Evolutionary conservation across 2,113 vertebrate genomes (phyloP), one percentile per base, ranked within the genome.

Genomic region (Amia ocellicauda): DNA sequence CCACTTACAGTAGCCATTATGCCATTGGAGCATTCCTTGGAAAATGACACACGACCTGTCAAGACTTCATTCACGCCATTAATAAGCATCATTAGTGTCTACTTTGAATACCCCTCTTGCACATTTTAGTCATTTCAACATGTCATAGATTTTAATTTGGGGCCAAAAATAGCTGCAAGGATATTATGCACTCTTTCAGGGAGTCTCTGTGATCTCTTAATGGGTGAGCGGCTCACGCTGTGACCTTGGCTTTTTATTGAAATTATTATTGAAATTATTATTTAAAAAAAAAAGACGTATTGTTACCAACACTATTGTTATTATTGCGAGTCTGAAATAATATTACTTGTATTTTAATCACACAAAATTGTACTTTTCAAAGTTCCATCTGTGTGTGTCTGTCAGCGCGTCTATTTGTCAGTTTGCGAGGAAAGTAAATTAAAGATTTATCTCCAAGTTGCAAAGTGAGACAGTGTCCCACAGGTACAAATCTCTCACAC

Each of bases 81-180:
- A 91, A 91, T 91, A 91, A 89, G 89, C 86, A 84, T 89, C 89
- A 91, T 91, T 91, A 91, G 86, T 89, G 88, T 89, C 88, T 91
- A 80, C 83, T 89, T 89, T 91, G 89, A 91, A 91, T 91, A 91
- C 86, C 89, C 85, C 86, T 89, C 85, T 86, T 89, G 83, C 89
- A 87, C 89, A 87, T 81, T 86, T 86, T 87, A 87, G 85, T 91
- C 89, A 89, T 91, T 91, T 88, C 88, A 89, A 91, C 89, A 89
- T 91, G 88, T 89, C 88, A 89, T 91, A 91, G 86, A 91, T 91
- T 91, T 89, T 91, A 91, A 91, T 91, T 89, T 91, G 88, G 87
- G 86, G 86, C 88, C 86, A 89, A 91, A 91, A 91, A 91, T 91
- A 91, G 89, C 88, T 83, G 78, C 85, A 83, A 86, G 85, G 85